Percentiles rank a stretch among this genome's conserved stretches.
phyloP scores from a whole-genome alignment of 1,140 invertebrate genomes.

The Euborellia annulipes region DNA sequence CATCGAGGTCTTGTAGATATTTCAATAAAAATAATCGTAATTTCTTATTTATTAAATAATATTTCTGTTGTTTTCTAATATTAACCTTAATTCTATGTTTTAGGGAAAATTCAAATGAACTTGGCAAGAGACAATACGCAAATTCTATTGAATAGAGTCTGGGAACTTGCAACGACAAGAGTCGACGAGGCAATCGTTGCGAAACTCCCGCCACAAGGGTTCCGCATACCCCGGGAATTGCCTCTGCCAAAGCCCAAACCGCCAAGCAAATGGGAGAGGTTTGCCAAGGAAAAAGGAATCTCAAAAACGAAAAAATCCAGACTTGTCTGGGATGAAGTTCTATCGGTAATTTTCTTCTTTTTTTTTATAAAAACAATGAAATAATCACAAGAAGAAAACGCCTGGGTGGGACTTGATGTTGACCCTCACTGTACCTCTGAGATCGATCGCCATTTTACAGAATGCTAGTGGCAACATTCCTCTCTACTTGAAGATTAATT shows the following conservation, averaged over 20 bases:
- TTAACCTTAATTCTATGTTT: no score
- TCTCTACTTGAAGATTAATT: no score
- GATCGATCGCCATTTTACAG: no score
- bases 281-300: conserved; percentile 88
- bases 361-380: no score
- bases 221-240: conserved; percentile 67
- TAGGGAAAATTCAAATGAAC: no score
- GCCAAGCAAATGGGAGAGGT: conserved; percentile 90
- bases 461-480: no score
- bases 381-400: no score
- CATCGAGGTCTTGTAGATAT: not conserved
- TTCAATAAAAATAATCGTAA: no score
- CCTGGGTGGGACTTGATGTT: no score
- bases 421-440: no score
- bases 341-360: conserved; percentile 55
- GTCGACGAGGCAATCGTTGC: conserved; percentile 65
- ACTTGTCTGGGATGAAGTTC: conserved; percentile 74
- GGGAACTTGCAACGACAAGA: conserved; percentile 61
- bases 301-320: conserved; percentile 74
- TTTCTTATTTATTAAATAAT: no score
- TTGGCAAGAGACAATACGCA: conserved; percentile 79
- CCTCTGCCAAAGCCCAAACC: conserved; percentile 69
- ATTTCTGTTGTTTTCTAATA: no score
- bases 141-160: conserved; percentile 73
- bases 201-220: conserved; percentile 55